Evolutionary conservation across 2,888 invertebrate genomes (phyloP), one percentile per base, ranked within the genome.

Genomic region (Tenodera sinensis): DNA sequence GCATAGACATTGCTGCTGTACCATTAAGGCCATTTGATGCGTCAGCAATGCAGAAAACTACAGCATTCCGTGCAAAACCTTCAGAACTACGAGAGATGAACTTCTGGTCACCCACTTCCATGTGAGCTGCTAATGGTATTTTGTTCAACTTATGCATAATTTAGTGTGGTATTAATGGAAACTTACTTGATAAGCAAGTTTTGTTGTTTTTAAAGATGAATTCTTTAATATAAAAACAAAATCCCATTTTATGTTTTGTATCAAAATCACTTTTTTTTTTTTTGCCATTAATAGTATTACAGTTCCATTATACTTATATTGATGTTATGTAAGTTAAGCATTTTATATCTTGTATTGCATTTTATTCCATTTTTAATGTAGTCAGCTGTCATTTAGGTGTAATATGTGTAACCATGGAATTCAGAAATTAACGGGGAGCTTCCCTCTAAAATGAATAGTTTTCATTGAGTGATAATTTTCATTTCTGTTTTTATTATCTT

Each of bases 31-130:
- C 83, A 83, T 1, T 25, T 25, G 42, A 87, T 42, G 54, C 4
- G 0, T 87, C 86, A 3, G 28, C 42, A 15, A 14, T 28, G 1
- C 83, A 83, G 82, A 88, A 88, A 81, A 34, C 28, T 30, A 88
- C 89, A 83, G 83, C 88, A 30, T 94, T 94, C 91, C 94, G 94
- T 91, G 94, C 96, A 0, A 95, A 95, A 92, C 96, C 96, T 0
- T 96, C 97, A 0, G 97, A 97, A 92, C 93, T 97, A 25, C 93
- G 97, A 85, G 97, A 97, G 93, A 96, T 97, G 96, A 97, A 97
- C 93, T 97, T 97, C 93, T 97, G 97, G 97, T 96, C 97, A 9
- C 97, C 97, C 0, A 97, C 97, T 14, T 97, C 97, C 0, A 97
- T 97, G 97, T 97, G 54, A 95, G 84, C 25, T 47, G 9, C 27